Evolutionary conservation across 2,113 vertebrate genomes (phyloP).

Genomic region (Rhinoptilus africanus): DNA sequence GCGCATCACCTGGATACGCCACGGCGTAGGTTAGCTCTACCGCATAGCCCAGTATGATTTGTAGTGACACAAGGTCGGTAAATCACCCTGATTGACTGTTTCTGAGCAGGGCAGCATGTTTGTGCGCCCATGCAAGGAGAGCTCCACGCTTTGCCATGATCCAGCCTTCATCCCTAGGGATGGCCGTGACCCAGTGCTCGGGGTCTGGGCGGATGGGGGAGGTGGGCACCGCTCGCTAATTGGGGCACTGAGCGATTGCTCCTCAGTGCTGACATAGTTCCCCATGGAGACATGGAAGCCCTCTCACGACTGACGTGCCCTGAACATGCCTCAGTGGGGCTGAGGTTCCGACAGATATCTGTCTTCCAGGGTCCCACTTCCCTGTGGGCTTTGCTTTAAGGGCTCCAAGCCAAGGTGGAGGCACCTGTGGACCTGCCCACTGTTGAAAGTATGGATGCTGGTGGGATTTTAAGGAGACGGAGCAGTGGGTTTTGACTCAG

Average conservation of each 20-base stretch:
- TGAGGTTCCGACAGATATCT: background rate
- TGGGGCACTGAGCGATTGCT: background rate
- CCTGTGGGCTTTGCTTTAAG: background rate
- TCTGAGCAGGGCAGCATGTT: background rate
- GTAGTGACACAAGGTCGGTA: background rate
- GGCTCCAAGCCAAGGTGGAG: background rate
- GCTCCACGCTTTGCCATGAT: rapidly evolving
- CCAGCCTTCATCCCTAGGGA: background rate
- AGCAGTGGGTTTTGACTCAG: background rate
- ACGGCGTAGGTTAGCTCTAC: background rate
- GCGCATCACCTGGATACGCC: background rate
- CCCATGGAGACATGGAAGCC: background rate
- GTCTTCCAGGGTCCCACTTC: background rate
- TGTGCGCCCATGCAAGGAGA: background rate
- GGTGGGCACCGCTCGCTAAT: rapidly evolving
- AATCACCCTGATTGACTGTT: background rate
- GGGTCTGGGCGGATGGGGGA: background rate
- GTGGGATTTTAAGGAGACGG: background rate
- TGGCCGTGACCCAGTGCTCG: rapidly evolving
- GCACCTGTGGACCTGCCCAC: background rate
- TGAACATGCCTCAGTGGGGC: rapidly evolving
- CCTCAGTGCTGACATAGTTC: background rate
- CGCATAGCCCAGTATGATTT: rapidly evolving
- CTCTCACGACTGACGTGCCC: background rate
- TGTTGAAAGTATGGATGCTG: background rate